A percentile compares a stretch with the other conserved stretches of the same genome.
Evolutionary conservation across 2,113 vertebrate species (phyloP).

Genomic region (Hypomesus transpacificus): DNA sequence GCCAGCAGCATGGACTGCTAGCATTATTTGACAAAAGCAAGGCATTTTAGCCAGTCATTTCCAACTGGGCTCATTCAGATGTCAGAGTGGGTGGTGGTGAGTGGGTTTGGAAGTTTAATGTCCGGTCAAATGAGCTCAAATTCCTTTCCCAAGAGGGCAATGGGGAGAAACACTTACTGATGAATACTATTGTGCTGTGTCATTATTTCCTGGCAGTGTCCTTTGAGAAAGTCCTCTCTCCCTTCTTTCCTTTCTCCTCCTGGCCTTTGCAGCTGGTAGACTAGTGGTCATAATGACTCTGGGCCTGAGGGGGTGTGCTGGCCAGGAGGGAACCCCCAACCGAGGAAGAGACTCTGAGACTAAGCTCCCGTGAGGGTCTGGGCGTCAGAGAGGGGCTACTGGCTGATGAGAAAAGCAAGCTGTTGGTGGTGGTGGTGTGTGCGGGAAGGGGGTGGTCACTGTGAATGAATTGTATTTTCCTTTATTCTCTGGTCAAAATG

Average conservation of each 20-base stretch:
- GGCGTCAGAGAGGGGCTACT: constrained; percentile 20
- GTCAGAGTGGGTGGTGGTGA: constrained; percentile 28
- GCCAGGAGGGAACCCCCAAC: constrained; percentile 7
- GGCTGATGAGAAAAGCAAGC: constrained; percentile 16
- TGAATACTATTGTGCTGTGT: constrained; percentile 30
- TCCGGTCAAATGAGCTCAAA: constrained; percentile 12
- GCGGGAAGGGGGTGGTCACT: not conserved
- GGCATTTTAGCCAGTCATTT: not conserved
- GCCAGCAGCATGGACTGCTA: not conserved
- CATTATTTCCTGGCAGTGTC: constrained; percentile 38
- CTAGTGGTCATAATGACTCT: constrained; percentile 35
- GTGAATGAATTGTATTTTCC: constrained; percentile 8
- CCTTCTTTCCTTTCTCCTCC: constrained; percentile 25
- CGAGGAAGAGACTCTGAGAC: constrained; percentile 45
- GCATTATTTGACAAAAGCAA: not conserved
- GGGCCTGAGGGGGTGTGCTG: constrained; percentile 5
- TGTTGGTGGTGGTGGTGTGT: constrained; percentile 42
- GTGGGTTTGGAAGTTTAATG: not conserved
- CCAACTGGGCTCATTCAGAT: constrained; percentile 13
- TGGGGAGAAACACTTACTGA: constrained; percentile 30
- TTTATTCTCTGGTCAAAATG: constrained; percentile 2
- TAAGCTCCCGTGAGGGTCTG: constrained; percentile 46
- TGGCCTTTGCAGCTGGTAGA: constrained; percentile 41
- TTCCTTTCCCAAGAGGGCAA: constrained; percentile 8
- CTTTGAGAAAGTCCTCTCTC: constrained; percentile 26